Evolutionary conservation across 2,888 invertebrate genomes (phyloP), one percentile per base, ranked within the genome.

Genomic region (Boloria euphrosyne): DNA sequence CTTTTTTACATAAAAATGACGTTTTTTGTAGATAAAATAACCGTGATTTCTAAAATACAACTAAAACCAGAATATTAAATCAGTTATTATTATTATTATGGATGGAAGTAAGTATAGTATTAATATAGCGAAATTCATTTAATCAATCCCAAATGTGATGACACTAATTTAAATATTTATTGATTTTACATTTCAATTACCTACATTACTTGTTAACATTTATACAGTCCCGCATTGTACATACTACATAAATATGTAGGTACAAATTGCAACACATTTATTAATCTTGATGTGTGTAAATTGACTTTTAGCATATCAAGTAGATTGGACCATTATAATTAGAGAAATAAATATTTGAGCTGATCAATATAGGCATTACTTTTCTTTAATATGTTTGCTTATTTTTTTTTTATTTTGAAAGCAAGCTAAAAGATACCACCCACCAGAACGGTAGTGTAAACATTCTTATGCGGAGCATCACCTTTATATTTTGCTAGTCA

Each of bases 201-300:
- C n/a, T n/a, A 62, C 18, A 46, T 47, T 46, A 54, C n/a, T n/a
- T 38, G 18, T 62, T 54, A 54, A 47, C 18, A 14, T 38, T 54
- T 16, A 6, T 6, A 17, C 13, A 54, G 6, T 38, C 6, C 47
- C 31, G 16, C 13, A n/a, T 22, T 54, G 14, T 27, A 16, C 18
- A 38, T 31, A 17, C 31, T 38, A 38, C 31, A 38, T 10, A 38
- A 5, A 31, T 7, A 31, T 6, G 31, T 10, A 38, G 31, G 2
- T 38, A 38, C 10, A 38, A 22, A 22, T 22, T 38, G 31, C 31
- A 54, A 46, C 47, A 53, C 44, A 27, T 54, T 17, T 53, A 31
- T 14, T 31, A 46, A 53, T 31, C 16, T n/a, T n/a, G 16, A 44
- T 44, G 7, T 53, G 53, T 4, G 38, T 46, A 46, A 27, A 52